Evolutionary conservation across 2,113 vertebrate genomes (phyloP), one percentile per base, ranked within the genome.

Genomic region (Phylloscopus trochiloides): DNA sequence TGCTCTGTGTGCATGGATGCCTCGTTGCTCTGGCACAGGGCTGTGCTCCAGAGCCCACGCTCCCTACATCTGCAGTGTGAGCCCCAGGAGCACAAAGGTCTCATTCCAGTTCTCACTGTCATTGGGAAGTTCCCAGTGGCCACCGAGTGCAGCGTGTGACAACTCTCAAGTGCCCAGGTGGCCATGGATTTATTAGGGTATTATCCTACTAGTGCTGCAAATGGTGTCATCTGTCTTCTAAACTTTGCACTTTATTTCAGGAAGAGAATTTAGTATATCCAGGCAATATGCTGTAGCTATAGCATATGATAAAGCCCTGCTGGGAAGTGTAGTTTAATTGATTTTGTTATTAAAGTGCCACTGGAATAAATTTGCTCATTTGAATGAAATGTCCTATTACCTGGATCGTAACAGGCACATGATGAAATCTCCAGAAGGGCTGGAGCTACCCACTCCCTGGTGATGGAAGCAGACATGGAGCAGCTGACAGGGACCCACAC

Each of bases 301-400:
- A 94, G 80, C 81, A 83, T 91, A 97, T 91, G 93, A 97, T 96
- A 93, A 94, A 97, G 63, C 88, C 83, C 88, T 96, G 86, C 90
- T 95, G 83, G 88, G 85, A 96, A 97, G 86, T 88, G 81, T 82
- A 74, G 90, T 96, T 96, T 96, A 96, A 97, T 96, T 84, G 94
- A 97, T 96, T 95, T 96, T 90, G 75, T 90, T 94, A 95, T 93
- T 96, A 88, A 97, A 96, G 77, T 95, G 86, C 88, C 89, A 86
- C 90, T 74, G 93, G 88, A 96, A 96, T 96, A 97, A 97, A 97
- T 96, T 92, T 88, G 88, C 96, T 96, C 88, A 96, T 97, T 96
- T 96, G 96, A 97, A 94, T 87, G 68, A 96, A 96, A 91, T 72
- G 96, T 96, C 95, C 93, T 94, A 95, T 95, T 87, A 86, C 91